Evolutionary conservation across 2,888 invertebrate genomes (phyloP).

Genomic region (Balanococcus diminutus): DNA sequence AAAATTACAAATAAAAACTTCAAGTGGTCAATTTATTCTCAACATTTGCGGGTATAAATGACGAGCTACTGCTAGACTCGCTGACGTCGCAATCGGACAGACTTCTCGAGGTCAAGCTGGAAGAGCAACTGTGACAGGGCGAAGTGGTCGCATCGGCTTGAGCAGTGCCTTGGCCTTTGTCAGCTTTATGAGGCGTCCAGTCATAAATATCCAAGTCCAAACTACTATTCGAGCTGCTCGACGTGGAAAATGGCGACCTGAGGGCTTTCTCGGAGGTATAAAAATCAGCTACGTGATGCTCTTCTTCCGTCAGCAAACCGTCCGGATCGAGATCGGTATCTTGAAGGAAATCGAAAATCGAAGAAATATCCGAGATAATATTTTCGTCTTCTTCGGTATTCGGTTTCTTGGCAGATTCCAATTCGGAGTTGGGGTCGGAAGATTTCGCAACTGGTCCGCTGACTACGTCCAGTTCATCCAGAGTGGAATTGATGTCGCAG

Average conservation of each 20-base stretch:
- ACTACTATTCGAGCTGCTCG: constrained; percentile 47
- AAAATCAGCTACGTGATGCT: neutral
- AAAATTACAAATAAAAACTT: neutral
- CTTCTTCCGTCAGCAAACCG: neutral
- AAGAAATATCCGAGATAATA: constrained; percentile 46
- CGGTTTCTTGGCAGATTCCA: neutral
- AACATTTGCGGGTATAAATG: neutral
- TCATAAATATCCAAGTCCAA: constrained; percentile 46
- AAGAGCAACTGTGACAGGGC: neutral
- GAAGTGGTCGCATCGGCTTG: neutral
- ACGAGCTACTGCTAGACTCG: constrained; percentile 36
- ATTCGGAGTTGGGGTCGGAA: neutral
- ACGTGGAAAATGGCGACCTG: neutral
- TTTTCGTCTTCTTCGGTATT: constrained; percentile 28
- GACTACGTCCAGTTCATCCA: neutral
- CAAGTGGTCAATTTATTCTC: neutral
- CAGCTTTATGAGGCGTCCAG: neutral
- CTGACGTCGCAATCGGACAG: constrained; percentile 28
- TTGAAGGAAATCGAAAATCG: constrained; percentile 52
- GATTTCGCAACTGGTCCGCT: neutral
- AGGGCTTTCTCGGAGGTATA: constrained; percentile 13
- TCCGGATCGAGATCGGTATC: constrained; percentile 48
- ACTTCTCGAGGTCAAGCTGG: constrained; percentile 21
- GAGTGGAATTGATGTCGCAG: constrained; percentile 2
- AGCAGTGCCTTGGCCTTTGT: neutral